Base-by-base conservation (phyloP, 2,888 invertebrate genomes). In the Andrena bucephala region DNA sequence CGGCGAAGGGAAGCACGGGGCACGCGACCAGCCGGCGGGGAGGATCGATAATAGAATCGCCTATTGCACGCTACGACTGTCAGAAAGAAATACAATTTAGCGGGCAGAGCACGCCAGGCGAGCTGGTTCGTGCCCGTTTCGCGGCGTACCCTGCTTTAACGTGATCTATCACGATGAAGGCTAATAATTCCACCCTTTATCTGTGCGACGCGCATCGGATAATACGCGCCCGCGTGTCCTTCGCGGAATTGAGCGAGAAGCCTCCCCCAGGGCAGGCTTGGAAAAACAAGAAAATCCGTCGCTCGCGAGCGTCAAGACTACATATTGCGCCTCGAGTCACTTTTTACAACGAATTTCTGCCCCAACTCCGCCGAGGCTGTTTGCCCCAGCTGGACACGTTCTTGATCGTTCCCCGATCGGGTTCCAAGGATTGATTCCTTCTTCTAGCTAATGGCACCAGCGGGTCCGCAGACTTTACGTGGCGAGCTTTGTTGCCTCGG, bases 31-130 rank as follows among this genome's bases (percentile, higher is more conserved):
- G 85, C 83, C 86, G 84, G 85, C 83, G 67, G 83, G 67, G 83
- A 72, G 83, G 90, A 92, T 92, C 92, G 92, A 92, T 92, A 92
- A 91, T 90, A 91, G 92, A 92, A 92, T 92, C 89, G 90, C 90
- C 91, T 92, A 91, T 92, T 85, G 91, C 90, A 91, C 89, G 91
- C 88, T 87, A 91, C 83, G 87, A 90, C 87, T 83, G 86, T 87
- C 90, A 86, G 87, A 89, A 90, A 89, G 90, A 90, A 88, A 89
- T 87, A 91, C 88, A 89, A 89, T 89, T 89, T 85, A 78, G 78
- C 73, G 74, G 24, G 79, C 42, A 77, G 67, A 60, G 73, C 85
- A 79, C 84, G 82, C 81, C 62, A 69, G 50, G 52, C 50, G 54
- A 75, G 57, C 27, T 36, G 31, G 20, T 48, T 77, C 77, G 29